These are phyloP conservation scores for Zaprionus bogoriensis DNA, from an alignment of 2,888 invertebrate species.

Conservation along the genomic window DNA sequence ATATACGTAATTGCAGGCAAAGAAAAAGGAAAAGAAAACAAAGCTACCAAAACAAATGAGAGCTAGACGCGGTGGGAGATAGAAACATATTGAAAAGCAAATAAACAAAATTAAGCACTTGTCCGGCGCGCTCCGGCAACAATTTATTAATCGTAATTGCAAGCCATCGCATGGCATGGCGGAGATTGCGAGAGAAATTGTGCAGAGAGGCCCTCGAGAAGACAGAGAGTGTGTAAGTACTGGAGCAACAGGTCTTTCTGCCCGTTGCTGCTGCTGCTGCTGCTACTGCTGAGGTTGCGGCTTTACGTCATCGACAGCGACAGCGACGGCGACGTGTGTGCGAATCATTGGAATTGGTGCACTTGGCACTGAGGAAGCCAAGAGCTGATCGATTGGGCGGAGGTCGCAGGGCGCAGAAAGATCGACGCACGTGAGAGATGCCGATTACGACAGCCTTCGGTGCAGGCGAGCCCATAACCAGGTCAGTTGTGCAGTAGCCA, in stretches of 20 bases:
- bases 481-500: constrained; percentile 72
- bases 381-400: constrained; percentile 16
- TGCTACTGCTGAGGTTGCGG: not conserved
- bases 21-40: constrained; percentile 31
- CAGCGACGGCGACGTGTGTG: constrained; percentile 17
- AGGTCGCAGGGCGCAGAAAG: constrained; percentile 28
- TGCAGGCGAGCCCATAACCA: constrained; percentile 39
- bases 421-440: constrained; percentile 17
- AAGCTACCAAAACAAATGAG: constrained; percentile 60
- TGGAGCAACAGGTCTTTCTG: constrained; percentile 22
- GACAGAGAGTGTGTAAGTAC: not conserved
- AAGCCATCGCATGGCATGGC: no score
- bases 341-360: constrained; percentile 71
- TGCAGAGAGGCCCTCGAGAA: constrained; percentile 27
- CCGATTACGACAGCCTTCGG: constrained; percentile 50
- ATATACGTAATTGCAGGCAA: constrained; percentile 68
- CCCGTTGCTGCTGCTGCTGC: constrained; percentile 33
- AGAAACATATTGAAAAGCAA: constrained; percentile 27
- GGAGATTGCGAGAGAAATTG: constrained; percentile 59
- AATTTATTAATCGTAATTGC: constrained; percentile 72
- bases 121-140: constrained; percentile 57
- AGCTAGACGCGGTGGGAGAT: not conserved
- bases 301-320: constrained; percentile 69
- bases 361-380: constrained; percentile 69
- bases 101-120: constrained; percentile 53